These are phyloP conservation scores for Edolisoma coerulescens DNA, from an alignment of 2,113 vertebrate genomes.

Conservation along the genomic window DNA sequence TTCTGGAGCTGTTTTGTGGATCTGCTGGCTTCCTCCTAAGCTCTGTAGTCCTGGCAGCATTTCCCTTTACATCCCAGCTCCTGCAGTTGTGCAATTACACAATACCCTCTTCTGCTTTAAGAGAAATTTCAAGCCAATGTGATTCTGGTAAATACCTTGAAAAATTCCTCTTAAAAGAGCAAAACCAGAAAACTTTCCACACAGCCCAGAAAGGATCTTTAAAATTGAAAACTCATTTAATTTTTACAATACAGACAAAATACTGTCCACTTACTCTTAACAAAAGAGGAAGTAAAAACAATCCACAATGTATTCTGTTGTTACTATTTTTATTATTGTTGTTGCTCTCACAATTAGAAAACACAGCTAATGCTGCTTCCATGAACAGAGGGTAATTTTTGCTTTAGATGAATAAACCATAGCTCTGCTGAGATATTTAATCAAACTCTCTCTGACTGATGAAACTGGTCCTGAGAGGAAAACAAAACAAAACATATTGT, in stretches of 20 bases:
- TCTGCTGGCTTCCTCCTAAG: neutral
- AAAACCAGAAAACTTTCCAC: neutral
- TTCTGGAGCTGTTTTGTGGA: accelerated
- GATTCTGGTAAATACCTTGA: neutral
- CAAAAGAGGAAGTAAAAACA: neutral
- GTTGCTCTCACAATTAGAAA: constrained; percentile 3
- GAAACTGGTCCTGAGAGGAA: constrained; percentile 27
- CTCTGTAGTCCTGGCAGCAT: neutral
- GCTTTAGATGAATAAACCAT: constrained; percentile 19
- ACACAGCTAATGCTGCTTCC: neutral
- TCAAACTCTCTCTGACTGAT: constrained; percentile 26
- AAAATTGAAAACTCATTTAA: neutral
- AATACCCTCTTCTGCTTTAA: neutral
- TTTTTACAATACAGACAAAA: neutral
- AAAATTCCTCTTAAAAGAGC: neutral
- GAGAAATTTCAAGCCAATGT: neutral
- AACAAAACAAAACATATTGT: constrained; percentile 27
- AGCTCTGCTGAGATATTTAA: constrained; percentile 40
- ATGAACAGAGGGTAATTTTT: neutral
- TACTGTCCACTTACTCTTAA: neutral
- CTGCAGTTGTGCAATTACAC: neutral
- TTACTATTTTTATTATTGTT: constrained; percentile 18
- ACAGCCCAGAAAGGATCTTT: neutral
- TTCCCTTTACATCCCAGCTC: neutral
- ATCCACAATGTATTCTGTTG: neutral